Conservation (phyloP, 53 echinoderm and acorn worm species). For the Zoroaster sp. region DNA sequence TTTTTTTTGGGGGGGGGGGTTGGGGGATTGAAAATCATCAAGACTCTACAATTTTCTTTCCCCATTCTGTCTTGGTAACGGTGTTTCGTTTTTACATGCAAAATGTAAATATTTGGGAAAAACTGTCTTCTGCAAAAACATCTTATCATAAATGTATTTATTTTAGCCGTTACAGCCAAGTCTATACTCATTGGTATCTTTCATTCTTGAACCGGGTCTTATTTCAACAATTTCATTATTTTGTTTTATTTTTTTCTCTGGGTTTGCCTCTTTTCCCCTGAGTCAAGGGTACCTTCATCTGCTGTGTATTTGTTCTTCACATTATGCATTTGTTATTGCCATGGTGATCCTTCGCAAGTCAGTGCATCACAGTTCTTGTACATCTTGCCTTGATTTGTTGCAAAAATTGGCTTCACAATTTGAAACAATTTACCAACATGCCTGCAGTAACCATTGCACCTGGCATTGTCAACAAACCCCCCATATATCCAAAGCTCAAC, state of each 20-base stretch:
- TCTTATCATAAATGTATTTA: neutral
- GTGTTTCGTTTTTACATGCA: neutral
- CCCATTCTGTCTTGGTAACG: neutral
- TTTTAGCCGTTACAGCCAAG: neutral
- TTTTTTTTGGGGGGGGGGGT: no score
- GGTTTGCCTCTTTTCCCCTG: neutral
- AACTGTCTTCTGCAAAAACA: neutral
- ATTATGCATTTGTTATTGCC: neutral
- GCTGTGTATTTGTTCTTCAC: neutral
- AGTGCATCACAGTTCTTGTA: neutral
- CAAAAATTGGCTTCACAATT: neutral
- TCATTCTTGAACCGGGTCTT: neutral
- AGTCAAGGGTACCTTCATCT: neutral
- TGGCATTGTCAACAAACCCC: no score
- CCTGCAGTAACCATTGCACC: neutral
- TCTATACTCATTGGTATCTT: neutral
- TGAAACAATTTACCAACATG: neutral
- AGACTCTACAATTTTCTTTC: neutral
- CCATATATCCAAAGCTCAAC: neutral
- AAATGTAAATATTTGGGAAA: neutral
- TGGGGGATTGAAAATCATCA: neutral
- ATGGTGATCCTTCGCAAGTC: neutral
- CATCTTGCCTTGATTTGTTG: neutral
- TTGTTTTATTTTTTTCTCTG: neutral
- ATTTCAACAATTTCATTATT: neutral